phyloP scores from a whole-genome alignment of 1,140 invertebrate species.

The Agrypnia vestita region DNA sequence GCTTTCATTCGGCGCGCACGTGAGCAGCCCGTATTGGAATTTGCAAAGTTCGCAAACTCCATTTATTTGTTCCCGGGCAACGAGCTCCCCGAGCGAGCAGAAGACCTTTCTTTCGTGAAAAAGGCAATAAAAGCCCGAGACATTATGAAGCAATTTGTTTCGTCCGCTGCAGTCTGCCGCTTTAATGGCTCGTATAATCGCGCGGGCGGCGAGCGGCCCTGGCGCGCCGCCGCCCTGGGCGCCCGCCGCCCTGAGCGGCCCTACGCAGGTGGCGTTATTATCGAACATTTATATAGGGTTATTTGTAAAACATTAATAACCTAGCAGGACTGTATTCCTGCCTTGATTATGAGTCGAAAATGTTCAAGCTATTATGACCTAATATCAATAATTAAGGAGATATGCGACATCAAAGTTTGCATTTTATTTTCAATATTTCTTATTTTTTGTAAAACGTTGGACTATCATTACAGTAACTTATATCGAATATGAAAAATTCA shows the following conservation, averaged over 20 bases:
- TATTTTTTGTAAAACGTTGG: too few relatives aligned
- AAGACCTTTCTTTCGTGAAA: constrained; percentile 31
- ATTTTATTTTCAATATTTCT: too few relatives aligned
- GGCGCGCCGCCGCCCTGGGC: neutral
- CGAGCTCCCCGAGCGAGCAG: constrained; percentile 18
- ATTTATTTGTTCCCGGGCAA: constrained; percentile 33
- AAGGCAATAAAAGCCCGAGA: constrained; percentile 44
- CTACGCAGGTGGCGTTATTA: too few relatives aligned
- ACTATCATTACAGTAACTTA: too few relatives aligned
- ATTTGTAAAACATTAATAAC: too few relatives aligned
- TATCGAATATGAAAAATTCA: too few relatives aligned
- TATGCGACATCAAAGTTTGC: too few relatives aligned
- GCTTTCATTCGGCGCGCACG: constrained; percentile 18
- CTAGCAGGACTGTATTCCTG: too few relatives aligned
- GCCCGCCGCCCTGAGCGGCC: neutral
- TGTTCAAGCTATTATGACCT: too few relatives aligned
- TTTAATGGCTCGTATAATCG: constrained; percentile 36
- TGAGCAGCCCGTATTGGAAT: constrained; percentile 36
- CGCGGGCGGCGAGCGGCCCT: neutral
- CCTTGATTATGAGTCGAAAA: too few relatives aligned
- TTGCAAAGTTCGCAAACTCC: constrained; percentile 45
- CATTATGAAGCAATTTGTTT: constrained; percentile 50
- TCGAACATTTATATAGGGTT: too few relatives aligned
- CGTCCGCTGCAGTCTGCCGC: constrained; percentile 34
- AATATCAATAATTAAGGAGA: too few relatives aligned